Evolutionary conservation across 30 jellyfish, hydroid and myxozoan genomes (phyloP).

Genomic region (Turritopsis dohrnii): DNA sequence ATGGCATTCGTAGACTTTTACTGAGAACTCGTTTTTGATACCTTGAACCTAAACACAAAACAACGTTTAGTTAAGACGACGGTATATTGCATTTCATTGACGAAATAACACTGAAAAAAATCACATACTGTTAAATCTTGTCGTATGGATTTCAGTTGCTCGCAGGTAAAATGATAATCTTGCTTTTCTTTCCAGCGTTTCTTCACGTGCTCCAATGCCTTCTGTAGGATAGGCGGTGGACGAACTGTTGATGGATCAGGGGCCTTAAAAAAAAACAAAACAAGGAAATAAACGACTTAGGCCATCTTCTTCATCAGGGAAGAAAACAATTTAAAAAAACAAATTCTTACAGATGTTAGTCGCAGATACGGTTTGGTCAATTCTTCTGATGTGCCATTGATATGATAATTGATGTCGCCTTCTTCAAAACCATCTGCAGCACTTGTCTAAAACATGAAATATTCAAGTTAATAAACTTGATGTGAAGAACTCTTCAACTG

Average conservation of each 20-base stretch:
- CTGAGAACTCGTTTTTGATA: constrained; percentile 87
- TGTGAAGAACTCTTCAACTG: no score
- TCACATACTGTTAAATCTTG: constrained; percentile 88
- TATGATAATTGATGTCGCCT: constrained; percentile 70
- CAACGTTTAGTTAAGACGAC: no score
- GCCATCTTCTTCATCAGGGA: background rate
- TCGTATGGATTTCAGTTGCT: constrained; percentile 91
- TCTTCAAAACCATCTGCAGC: constrained; percentile 49
- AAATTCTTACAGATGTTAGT: constrained; percentile 68
- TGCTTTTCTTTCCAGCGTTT: constrained; percentile 70
- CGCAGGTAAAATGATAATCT: constrained; percentile 94
- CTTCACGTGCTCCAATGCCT: constrained; percentile 62
- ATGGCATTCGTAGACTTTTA: constrained; percentile 93
- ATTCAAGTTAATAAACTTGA: no score
- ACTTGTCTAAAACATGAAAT: constrained; percentile 3
- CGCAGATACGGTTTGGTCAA: constrained; percentile 68
- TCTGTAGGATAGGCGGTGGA: constrained; percentile 63
- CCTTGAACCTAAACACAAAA: constrained; percentile 79
- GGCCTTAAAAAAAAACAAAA: constrained; percentile 86
- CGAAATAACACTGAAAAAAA: background rate
- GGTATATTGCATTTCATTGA: no score
- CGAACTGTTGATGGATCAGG: constrained; percentile 98
- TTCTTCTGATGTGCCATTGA: constrained; percentile 79
- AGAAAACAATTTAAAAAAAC: background rate
- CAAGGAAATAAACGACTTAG: no score